Conservation (phyloP, 1,140 invertebrate genomes). For the Cephus cinctus region DNA sequence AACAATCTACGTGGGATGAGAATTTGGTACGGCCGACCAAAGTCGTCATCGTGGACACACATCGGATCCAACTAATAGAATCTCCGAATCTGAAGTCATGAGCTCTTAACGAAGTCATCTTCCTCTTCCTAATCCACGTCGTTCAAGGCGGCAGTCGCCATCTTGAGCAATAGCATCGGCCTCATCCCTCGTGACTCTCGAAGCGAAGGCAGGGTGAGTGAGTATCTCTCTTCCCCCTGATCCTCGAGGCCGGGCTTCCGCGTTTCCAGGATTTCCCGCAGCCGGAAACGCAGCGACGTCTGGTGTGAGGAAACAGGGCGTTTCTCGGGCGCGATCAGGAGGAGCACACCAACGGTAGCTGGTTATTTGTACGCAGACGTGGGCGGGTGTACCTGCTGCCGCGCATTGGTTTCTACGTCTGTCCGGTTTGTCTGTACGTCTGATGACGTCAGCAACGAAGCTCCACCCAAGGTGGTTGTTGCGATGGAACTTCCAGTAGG, state of each 20-base stretch:
- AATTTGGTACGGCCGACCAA: too few species aligned
- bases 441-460: slow-evolving; percentile 44
- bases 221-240: neutral
- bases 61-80: too few species aligned
- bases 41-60: too few species aligned
- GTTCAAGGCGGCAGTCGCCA: slow-evolving; percentile 12
- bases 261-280: neutral
- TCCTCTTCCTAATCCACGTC: too few species aligned
- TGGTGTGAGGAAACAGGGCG: too few species aligned
- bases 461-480: slow-evolving; percentile 50
- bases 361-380: slow-evolving; percentile 27
- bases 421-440: slow-evolving; percentile 48
- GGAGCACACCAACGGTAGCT: too few species aligned
- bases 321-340: too few species aligned
- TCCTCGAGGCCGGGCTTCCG: neutral
- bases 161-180: slow-evolving; percentile 15
- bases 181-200: slow-evolving; percentile 11
- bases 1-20: too few species aligned
- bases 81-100: too few species aligned
- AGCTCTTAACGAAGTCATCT: too few species aligned
- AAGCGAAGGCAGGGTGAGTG: slow-evolving; percentile 2
- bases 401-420: slow-evolving; percentile 55
- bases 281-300: neutral
- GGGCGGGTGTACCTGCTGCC: slow-evolving; percentile 20
- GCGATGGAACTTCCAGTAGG: slow-evolving; percentile 13